Evolutionary conservation across 2,797 vertebrate species (phyloP).

Genomic region (Sebastes melanostomus): DNA sequence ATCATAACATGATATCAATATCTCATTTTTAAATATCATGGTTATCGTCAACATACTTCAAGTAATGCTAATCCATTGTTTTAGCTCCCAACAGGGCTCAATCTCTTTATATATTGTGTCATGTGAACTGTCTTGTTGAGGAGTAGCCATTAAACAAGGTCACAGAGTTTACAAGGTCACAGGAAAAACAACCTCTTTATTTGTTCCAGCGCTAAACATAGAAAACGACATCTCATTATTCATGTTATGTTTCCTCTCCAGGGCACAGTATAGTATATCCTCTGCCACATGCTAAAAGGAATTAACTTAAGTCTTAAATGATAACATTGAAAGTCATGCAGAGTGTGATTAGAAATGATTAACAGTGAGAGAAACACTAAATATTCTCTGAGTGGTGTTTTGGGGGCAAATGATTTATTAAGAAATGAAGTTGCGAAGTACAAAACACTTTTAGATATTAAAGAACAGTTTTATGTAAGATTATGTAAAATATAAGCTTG

Average conservation of each 20-base stretch:
- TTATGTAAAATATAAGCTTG: not conserved
- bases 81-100: not conserved
- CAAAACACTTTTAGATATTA: not conserved
- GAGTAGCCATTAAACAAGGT: not conserved
- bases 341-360: not conserved
- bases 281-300: not conserved
- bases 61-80: not conserved
- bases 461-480: not conserved
- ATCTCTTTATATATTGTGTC: not conserved
- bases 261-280: not conserved
- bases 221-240: not conserved
- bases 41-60: too few relatives aligned
- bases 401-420: not conserved
- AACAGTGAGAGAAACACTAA: not conserved
- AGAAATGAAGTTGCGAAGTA: not conserved
- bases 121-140: not conserved
- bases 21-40: too few relatives aligned
- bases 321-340: not conserved
- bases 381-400: not conserved
- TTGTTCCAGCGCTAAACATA: not conserved
- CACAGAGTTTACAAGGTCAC: not conserved
- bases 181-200: not conserved
- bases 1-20: too few relatives aligned
- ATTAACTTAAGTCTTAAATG: not conserved
- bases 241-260: not conserved